Base-by-base conservation (phyloP, 2,888 invertebrate species). In the Hylaea fasciaria region DNA sequence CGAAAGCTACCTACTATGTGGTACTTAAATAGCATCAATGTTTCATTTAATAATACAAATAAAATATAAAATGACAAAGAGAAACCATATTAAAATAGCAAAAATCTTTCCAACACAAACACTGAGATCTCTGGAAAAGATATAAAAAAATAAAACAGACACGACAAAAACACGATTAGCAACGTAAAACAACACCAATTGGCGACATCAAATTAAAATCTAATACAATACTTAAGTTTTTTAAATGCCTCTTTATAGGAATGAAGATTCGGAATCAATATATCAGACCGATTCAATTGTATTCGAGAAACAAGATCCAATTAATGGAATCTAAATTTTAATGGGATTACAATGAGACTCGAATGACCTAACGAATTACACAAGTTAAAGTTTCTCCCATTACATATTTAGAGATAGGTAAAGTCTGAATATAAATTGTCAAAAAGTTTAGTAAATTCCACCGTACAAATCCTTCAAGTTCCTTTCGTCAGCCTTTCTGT, bases 201-300 rank as follows among this genome's bases (percentile, higher is more conserved):
- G 66, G 64, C 55, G 72, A 70, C 68, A 43, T 51, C 28, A 48
- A 68, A 65, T 46, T 39, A 62, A 47, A 58, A 71, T 64, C 22
- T 52, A 55, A 53, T 14, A 43, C 40, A 40, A 40, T 40, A 57
- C n/a, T 45, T 49, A 59, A 47, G 9, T 51, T 68, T 74, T n/a
- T 74, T 81, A 85, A 85, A 85, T 85, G 85, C 86, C 74, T 80
- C 77, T 14, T 66, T n/a, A 72, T 74, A 73, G 85, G 84, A 86
- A 85, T 86, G 83, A 78, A 77, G 65, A 51, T 69, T 65, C 72
- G 69, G 71, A 77, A 76, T 69, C 52, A 57, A 73, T 62, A 43
- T 59, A 40, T 70, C 70, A 72, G 69, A 73, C 72, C 67, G 72
- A 73, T 40, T 40, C 13, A 40, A 40, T 40, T 40, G 13, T 7